A percentile compares a stretch with the other conserved stretches of the same genome.
Conservation (phyloP, 2,113 vertebrate genomes). For the Bothrops jararaca region DNA sequence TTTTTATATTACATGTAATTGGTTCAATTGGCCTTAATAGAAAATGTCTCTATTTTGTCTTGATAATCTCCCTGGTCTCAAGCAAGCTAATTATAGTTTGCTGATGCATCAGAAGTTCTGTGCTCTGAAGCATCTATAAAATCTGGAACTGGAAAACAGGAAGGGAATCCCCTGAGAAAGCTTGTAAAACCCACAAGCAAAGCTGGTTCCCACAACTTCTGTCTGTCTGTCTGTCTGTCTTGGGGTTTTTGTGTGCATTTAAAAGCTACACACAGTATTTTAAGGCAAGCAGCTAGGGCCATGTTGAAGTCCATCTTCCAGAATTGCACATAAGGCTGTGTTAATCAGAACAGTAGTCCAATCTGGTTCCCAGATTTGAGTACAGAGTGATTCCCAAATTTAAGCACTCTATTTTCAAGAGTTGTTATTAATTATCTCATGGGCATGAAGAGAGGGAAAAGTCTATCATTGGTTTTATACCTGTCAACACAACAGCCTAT, state of each 20-base stretch:
- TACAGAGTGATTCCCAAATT: background rate
- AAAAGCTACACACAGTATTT: background rate
- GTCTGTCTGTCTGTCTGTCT: background rate
- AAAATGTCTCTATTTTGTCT: constrained; percentile 26
- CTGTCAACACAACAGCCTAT: background rate
- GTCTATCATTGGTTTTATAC: background rate
- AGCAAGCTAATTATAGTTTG: constrained; percentile 18
- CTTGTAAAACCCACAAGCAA: background rate
- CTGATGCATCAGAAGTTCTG: background rate
- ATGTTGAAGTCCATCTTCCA: background rate
- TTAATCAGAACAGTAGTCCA: background rate
- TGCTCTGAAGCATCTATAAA: constrained; percentile 8
- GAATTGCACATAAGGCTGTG: background rate
- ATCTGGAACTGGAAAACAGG: background rate
- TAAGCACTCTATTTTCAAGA: background rate
- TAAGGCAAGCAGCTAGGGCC: background rate
- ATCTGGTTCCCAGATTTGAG: constrained; percentile 13
- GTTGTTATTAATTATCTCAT: background rate
- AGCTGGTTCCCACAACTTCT: background rate
- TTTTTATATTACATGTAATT: constrained; percentile 13
- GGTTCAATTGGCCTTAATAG: constrained; percentile 18
- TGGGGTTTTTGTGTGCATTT: background rate
- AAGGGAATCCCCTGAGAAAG: background rate
- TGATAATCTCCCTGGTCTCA: background rate
- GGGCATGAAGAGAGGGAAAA: background rate